These are phyloP conservation scores for Plebejus anna DNA, from an alignment of 2,888 invertebrate genomes.

Conservation along the genomic window DNA sequence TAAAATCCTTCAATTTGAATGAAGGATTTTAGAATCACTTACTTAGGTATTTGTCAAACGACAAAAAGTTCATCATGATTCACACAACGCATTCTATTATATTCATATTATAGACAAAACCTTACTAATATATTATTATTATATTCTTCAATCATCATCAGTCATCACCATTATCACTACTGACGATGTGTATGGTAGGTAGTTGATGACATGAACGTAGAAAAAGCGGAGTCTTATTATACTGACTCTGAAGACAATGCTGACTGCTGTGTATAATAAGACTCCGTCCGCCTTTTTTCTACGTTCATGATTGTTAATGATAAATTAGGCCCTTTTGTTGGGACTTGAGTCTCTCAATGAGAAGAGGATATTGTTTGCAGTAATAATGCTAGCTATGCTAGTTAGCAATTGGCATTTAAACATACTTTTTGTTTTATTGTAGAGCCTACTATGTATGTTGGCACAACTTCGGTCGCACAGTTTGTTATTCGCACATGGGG, in stretches of 20 bases:
- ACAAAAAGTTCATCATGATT: neutral
- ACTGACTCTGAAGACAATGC: too few species aligned
- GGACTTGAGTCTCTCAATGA: too few species aligned
- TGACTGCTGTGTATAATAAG: too few species aligned
- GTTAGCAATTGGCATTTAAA: neutral
- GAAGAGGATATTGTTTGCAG: too few species aligned
- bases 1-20: too few species aligned
- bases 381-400: neutral
- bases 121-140: slow-evolving; percentile 8
- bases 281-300: too few species aligned
- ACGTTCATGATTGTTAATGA: neutral
- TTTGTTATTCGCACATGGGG: too few species aligned
- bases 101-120: neutral
- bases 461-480: too few species aligned
- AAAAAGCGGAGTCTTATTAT: too few species aligned
- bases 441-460: too few species aligned
- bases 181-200: neutral
- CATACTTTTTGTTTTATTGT: too few species aligned
- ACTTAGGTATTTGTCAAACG: neutral
- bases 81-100: neutral
- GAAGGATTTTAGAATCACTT: slow-evolving; percentile 1
- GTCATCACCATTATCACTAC: neutral
- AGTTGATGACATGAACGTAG: too few species aligned
- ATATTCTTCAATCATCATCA: neutral
- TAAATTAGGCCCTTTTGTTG: neutral